Percentiles rank a stretch among this genome's conserved stretches.
These are phyloP conservation scores for Limnodromus scolopaceus DNA, from an alignment of 2,797 vertebrate genomes.

Conservation along the genomic window DNA sequence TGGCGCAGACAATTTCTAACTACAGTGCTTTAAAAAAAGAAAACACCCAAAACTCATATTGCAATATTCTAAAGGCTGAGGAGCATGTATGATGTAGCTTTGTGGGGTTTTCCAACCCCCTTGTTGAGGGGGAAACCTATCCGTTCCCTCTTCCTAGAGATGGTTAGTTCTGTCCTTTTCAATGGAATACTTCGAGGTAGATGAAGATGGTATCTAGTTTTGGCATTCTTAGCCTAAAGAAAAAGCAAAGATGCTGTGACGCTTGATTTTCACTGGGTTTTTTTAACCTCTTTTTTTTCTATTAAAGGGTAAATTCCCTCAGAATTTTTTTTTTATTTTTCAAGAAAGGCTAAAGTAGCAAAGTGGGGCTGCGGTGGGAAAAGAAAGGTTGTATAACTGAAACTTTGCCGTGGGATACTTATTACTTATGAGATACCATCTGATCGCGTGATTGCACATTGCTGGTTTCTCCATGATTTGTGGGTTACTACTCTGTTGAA, in stretches of 20 bases:
- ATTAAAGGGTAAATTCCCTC: background rate
- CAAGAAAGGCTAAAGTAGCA: background rate
- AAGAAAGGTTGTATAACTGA: background rate
- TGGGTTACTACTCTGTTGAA: background rate
- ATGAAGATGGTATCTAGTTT: background rate
- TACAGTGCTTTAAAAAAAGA: background rate
- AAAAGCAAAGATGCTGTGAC: background rate
- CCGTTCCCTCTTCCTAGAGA: background rate
- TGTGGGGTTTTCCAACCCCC: background rate
- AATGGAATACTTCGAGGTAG: background rate
- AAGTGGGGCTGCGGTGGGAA: background rate
- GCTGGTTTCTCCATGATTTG: background rate
- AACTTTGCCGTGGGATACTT: background rate
- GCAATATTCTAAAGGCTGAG: background rate
- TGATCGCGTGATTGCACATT: background rate
- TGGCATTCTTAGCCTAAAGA: background rate
- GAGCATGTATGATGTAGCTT: rapidly evolving
- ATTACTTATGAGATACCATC: background rate
- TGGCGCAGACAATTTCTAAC: background rate
- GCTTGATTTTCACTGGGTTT: background rate
- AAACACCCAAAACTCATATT: background rate
- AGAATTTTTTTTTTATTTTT: too few species aligned
- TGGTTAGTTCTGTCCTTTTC: background rate
- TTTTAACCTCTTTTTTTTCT: background rate
- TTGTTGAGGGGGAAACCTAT: background rate